Evolutionary conservation across 2,888 invertebrate species (phyloP).

Genomic region (Acleris literana): DNA sequence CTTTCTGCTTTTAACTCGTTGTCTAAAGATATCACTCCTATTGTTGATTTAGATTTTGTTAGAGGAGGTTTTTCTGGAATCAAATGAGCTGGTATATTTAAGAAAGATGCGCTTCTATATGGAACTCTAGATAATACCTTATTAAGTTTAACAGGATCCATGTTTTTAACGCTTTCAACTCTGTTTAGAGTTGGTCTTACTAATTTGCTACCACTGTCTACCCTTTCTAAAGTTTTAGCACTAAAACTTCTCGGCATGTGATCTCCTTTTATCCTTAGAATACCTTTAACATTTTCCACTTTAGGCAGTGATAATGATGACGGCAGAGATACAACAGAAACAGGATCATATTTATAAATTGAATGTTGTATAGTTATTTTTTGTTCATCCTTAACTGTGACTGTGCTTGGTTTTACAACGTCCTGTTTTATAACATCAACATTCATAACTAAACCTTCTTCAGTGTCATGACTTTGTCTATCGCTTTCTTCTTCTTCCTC

Average conservation of each 20-base stretch:
- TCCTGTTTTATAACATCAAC: slow-evolving; percentile 71
- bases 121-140: slow-evolving; percentile 74
- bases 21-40: slow-evolving; percentile 65
- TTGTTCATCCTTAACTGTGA: slow-evolving; percentile 74
- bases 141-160: slow-evolving; percentile 72
- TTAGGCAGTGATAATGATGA: slow-evolving; percentile 66
- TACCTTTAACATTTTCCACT: slow-evolving; percentile 75
- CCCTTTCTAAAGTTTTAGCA: slow-evolving; percentile 64
- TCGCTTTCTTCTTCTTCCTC: slow-evolving; percentile 77
- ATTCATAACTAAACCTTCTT: slow-evolving; percentile 75
- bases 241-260: slow-evolving; percentile 67
- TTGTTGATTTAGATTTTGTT: slow-evolving; percentile 72
- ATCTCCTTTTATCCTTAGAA: slow-evolving; percentile 60
- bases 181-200: slow-evolving; percentile 60
- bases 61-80: slow-evolving; percentile 70
- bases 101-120: slow-evolving; percentile 76
- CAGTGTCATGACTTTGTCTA: slow-evolving; percentile 65
- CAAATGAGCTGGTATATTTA: slow-evolving; percentile 75
- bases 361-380: slow-evolving; percentile 72
- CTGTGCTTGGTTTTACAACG: slow-evolving; percentile 72
- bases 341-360: slow-evolving; percentile 72
- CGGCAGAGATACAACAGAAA: slow-evolving; percentile 63
- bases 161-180: slow-evolving; percentile 75
- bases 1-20: slow-evolving; percentile 66
- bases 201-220: slow-evolving; percentile 62